These are phyloP conservation scores for Quiscalus mexicanus DNA, from an alignment of 2,113 vertebrate genomes.

Conservation along the genomic window DNA sequence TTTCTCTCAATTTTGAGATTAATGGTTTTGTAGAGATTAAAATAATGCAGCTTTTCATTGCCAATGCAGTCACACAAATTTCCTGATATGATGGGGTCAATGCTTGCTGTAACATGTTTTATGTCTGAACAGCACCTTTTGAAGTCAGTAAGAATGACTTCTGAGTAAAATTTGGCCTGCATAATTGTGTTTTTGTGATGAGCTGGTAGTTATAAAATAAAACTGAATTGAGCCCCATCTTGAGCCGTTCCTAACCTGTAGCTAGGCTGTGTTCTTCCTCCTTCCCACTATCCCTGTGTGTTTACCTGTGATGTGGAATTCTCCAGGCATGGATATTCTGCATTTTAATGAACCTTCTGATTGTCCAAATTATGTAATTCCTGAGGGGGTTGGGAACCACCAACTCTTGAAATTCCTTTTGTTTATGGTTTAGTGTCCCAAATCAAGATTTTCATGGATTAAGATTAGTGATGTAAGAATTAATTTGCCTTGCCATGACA, in stretches of 20 bases:
- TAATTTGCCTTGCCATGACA: neutral
- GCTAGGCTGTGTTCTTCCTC: neutral
- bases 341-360: neutral
- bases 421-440: neutral
- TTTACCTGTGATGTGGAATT: neutral
- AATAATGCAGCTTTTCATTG: neutral
- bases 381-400: neutral
- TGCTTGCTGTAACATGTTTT: neutral
- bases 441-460: neutral
- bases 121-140: neutral
- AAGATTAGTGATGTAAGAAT: neutral
- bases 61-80: neutral
- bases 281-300: neutral
- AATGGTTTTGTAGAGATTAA: neutral
- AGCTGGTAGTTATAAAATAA: neutral
- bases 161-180: neutral
- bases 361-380: neutral
- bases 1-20: neutral
- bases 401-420: neutral
- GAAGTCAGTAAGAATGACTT: neutral
- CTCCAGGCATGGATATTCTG: neutral
- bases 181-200: neutral
- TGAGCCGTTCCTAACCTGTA: neutral
- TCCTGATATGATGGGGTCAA: neutral
- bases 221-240: neutral